Percentiles rank a stretch among this genome's conserved stretches.
phyloP scores from a whole-genome alignment of 2,113 vertebrate species.

The Acanthochromis polyacanthus region DNA sequence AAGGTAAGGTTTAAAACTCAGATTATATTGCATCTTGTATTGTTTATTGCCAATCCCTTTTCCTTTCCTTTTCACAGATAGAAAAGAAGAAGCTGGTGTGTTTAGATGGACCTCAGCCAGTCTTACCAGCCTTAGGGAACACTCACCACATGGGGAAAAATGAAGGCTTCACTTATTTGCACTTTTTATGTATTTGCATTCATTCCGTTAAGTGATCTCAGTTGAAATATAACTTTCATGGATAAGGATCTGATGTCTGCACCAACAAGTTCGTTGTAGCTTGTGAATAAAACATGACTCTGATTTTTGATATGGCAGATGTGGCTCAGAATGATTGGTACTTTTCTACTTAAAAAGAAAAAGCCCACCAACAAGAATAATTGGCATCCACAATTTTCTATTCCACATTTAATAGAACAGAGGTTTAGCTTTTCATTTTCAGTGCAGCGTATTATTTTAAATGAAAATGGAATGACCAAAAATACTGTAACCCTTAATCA shows the following conservation, averaged over 20 bases:
- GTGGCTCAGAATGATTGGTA: neutral
- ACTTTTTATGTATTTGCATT: conserved; percentile 35
- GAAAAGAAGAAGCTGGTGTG: conserved; percentile 20
- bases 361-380: neutral
- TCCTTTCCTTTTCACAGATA: neutral
- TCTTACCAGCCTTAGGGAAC: conserved; percentile 44
- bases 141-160: conserved; percentile 54
- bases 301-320: neutral
- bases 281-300: too few relatives aligned
- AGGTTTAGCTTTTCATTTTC: too few relatives aligned
- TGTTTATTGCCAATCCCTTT: neutral
- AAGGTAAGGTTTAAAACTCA: neutral
- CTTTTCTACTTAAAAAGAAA: neutral
- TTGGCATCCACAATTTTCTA: neutral
- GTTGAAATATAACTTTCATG: conserved; percentile 13
- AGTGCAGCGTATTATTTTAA: too few relatives aligned
- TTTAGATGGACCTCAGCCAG: conserved; percentile 44
- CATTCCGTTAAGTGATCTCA: conserved; percentile 15
- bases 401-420: neutral
- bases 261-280: too few relatives aligned
- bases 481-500: neutral
- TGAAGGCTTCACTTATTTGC: conserved; percentile 51
- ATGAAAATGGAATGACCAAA: neutral
- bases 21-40: neutral
- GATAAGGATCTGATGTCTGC: neutral